Evolutionary conservation across 2,797 vertebrate species (phyloP).

Genomic region (Coluber constrictor): DNA sequence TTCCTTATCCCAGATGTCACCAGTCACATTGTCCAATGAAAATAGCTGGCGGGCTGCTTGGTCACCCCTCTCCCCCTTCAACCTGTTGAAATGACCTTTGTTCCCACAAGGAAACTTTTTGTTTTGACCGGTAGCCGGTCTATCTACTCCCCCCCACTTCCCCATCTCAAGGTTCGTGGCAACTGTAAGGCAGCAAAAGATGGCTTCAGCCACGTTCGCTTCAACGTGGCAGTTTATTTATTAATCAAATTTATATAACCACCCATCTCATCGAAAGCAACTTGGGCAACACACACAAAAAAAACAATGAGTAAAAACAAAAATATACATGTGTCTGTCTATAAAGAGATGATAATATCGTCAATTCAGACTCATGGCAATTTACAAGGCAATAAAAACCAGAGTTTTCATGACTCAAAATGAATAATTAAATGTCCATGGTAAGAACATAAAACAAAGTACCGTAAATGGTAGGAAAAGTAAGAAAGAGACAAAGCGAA

Average conservation of each 20-base stretch:
- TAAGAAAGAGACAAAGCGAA: not conserved
- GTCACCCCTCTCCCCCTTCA: too few relatives aligned
- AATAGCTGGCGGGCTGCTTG: too few relatives aligned
- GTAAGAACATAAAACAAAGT: not conserved
- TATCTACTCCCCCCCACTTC: too few relatives aligned
- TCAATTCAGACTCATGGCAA: not conserved
- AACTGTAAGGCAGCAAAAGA: too few relatives aligned
- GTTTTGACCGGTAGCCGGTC: too few relatives aligned
- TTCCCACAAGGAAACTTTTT: too few relatives aligned
- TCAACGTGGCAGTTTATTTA: not conserved
- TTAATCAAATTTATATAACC: not conserved
- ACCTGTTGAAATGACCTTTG: too few relatives aligned
- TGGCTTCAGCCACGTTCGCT: too few relatives aligned
- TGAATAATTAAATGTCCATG: not conserved
- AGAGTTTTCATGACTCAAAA: not conserved
- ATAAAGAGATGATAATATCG: not conserved
- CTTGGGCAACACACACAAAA: not conserved
- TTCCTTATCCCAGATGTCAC: too few relatives aligned
- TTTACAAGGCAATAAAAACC: not conserved
- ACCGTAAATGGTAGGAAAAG: not conserved
- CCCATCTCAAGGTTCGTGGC: too few relatives aligned
- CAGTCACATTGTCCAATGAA: too few relatives aligned
- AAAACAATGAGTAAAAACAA: not conserved
- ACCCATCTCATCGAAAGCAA: not conserved
- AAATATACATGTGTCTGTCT: not conserved